Base-by-base conservation (phyloP, 2,113 vertebrate genomes). In the Octodon degus region DNA sequence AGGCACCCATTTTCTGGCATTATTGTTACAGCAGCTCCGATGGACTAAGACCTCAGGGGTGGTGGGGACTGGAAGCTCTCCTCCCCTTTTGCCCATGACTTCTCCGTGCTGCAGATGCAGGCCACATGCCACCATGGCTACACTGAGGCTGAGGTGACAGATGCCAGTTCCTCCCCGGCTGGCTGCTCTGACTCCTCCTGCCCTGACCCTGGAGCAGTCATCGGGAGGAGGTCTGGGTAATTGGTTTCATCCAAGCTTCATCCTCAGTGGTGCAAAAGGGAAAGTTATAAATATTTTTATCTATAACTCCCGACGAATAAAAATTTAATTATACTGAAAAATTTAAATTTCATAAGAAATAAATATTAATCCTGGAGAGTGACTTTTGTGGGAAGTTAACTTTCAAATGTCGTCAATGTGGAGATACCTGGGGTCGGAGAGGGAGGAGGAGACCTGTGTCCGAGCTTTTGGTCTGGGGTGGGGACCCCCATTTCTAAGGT, bases 361-460 rank as follows among this genome's bases (percentile, higher is more conserved):
- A 95, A 83, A 86, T 82, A 92, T 90, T 97, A 74, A 87, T 96
- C 93, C 95, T 90, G 63, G 86, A 94, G 89, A 92, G 80, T 72
- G 40, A 95, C 96, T 98, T 97, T 97, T 97, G 94, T 86, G 89
- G 92, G 97, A 97, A 96, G 96, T 97, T 96, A 96, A 96, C 97
- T 97, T 97, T 97, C 96, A 97, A 93, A 97, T 95, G 92, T 87
- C 20, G 32, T 93, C 74, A 55, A 12, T 93, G 67, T 91, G 79
- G 70, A 94, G 97, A 88, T 68, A 72, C 37, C 89, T 43, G 20
- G 55, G 63, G 62, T 84, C 55, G 50, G 85, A 32, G 90, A 77
- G 53, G 86, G 70, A 53, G 70, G 79, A 65, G 25, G 12, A 50
- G 17, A 11, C 24, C 43, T 12, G 7, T 14, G 13, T 37, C 81